Base-by-base conservation (phyloP, 1,140 invertebrate genomes). In the Apolygus lucorum region DNA sequence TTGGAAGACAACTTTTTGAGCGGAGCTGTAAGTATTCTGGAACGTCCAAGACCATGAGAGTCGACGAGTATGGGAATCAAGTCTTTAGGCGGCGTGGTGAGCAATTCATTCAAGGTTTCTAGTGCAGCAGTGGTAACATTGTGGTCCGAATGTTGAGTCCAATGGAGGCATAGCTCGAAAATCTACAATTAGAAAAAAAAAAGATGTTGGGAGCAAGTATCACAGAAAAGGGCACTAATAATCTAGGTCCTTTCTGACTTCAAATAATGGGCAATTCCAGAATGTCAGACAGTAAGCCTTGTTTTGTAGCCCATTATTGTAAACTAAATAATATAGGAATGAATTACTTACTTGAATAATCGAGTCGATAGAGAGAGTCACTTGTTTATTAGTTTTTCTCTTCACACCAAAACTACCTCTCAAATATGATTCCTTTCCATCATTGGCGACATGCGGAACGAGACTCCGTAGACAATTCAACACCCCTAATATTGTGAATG, bases 121-220 rank as follows among this genome's bases (percentile, higher is more conserved):
- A 95, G 80, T 22, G 89, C 83, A 4, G 90, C 84, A 72, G 91
- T 92, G 66, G 92, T 84, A n/a, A 93, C 83, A 79, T 94, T 94
- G 77, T 93, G 91, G 78, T 93, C 89, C 1, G 79, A 78, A 75
- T 87, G 85, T 67, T 85, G 82, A 28, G 85, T 82, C 77, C 88
- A 90, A 75, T 88, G 81, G 22, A 95, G 75, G 76, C 89, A 88
- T n/a, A 93, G 78, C 77, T 94, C 89, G 78, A 92, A 93, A 21
- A 95, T 82, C 86, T 92, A 79, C 1, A 76, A 74, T n/a, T n/a
- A n/a, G n/a, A n/a, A n/a, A n/a, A n/a, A n/a, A n/a, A n/a, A n/a
- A n/a, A n/a, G n/a, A n/a, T n/a, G n/a, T n/a, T n/a, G n/a, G n/a
- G n/a, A n/a, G n/a, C n/a, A n/a, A n/a, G n/a, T n/a, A n/a, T n/a